Conservation (phyloP, 2,888 invertebrate genomes). For the Euzetes globulus region DNA sequence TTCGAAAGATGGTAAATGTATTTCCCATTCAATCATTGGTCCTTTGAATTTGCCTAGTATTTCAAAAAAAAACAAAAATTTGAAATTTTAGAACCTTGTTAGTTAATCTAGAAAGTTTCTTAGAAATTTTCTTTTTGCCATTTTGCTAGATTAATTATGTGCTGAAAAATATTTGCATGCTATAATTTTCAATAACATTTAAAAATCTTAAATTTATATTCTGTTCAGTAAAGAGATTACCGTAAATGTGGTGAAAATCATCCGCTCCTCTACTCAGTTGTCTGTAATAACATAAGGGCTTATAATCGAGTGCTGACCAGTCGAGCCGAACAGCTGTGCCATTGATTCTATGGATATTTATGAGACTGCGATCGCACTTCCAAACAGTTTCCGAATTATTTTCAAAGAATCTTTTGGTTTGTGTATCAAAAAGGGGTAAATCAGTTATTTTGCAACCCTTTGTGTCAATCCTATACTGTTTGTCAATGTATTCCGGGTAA, state of each 20-base stretch:
- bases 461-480: background rate
- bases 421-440: background rate
- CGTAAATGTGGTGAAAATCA: background rate
- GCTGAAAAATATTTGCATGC: too few species aligned
- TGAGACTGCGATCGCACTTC: background rate
- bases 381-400: background rate
- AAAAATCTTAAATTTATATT: background rate
- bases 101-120: too few species aligned
- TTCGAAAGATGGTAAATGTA: background rate
- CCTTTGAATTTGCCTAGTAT: background rate
- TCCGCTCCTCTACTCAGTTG: background rate
- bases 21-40: background rate
- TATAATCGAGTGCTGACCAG: background rate
- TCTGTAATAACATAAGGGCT: background rate
- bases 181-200: too few species aligned
- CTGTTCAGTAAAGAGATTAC: too few species aligned
- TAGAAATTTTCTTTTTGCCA: too few species aligned
- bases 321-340: background rate
- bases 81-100: too few species aligned
- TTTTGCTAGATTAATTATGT: too few species aligned
- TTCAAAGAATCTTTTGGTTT: background rate
- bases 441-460: background rate
- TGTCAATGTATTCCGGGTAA: too few species aligned
- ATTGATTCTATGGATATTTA: background rate
- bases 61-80: background rate